Percentiles rank a stretch among this genome's conserved stretches.
Conservation (phyloP, 2,888 invertebrate species). For the Oithona nana region DNA sequence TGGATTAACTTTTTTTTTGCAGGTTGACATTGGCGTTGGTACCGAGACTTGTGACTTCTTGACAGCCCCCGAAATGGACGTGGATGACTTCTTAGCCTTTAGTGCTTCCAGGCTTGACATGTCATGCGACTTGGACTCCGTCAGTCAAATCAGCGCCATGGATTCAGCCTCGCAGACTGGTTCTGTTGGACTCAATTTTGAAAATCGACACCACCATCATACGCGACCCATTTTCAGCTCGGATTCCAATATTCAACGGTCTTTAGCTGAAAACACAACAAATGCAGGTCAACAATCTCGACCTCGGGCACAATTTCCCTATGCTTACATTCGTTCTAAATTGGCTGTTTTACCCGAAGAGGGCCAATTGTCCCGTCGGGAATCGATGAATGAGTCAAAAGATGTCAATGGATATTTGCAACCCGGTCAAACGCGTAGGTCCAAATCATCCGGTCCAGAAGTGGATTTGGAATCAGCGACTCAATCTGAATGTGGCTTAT, state of each 20-base stretch:
- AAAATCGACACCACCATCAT: background rate
- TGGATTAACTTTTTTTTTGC: background rate
- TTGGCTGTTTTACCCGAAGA: conserved; percentile 23
- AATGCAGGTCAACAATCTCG: background rate
- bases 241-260: conserved; percentile 8
- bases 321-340: conserved; percentile 24
- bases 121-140: background rate
- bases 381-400: background rate
- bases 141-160: conserved; percentile 1
- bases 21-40: conserved; percentile 16
- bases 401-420: background rate
- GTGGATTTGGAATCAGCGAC: background rate
- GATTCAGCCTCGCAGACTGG: conserved; percentile 1
- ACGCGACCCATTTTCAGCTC: background rate
- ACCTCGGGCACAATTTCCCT: conserved; percentile 21
- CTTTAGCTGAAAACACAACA: background rate
- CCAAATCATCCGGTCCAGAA: background rate
- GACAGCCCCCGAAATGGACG: too few relatives aligned
- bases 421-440: background rate
- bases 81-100: background rate
- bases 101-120: background rate
- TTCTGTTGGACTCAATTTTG: background rate
- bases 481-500: background rate
- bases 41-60: background rate
- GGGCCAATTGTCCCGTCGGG: background rate